These are phyloP conservation scores for Eupithecia inturbata DNA, from an alignment of 2,888 invertebrate genomes.

Conservation along the genomic window DNA sequence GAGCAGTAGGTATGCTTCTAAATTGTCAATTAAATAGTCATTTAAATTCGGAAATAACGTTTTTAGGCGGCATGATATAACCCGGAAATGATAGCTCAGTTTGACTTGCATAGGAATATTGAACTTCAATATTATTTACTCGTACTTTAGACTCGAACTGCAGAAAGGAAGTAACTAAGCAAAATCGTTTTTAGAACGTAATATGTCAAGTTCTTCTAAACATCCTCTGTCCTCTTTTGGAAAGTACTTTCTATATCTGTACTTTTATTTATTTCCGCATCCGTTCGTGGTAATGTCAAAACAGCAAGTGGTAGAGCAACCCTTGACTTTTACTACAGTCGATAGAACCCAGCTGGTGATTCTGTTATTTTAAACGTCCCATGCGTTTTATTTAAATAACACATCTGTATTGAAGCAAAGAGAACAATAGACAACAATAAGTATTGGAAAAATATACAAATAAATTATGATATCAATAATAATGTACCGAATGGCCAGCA, in stretches of 20 bases:
- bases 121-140: neutral
- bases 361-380: conserved; percentile 16
- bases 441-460: conserved; percentile 23
- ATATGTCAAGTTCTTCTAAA: neutral
- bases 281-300: conserved; percentile 2
- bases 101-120: neutral
- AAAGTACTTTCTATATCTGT: neutral
- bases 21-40: neutral
- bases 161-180: neutral
- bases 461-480: conserved; percentile 24
- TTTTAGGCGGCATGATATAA: neutral
- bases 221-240: neutral
- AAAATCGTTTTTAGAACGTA: neutral
- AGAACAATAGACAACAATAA: conserved; percentile 33
- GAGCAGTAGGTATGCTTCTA: too few species aligned
- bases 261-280: neutral
- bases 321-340: conserved; percentile 10
- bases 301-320: conserved; percentile 8
- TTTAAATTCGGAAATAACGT: neutral
- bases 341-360: conserved; percentile 12
- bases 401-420: conserved; percentile 27
- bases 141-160: neutral
- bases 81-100: neutral
- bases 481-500: neutral
- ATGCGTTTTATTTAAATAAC: conserved; percentile 29